phyloP scores from a whole-genome alignment of 2,113 vertebrate species.

The Sapajus apella region DNA sequence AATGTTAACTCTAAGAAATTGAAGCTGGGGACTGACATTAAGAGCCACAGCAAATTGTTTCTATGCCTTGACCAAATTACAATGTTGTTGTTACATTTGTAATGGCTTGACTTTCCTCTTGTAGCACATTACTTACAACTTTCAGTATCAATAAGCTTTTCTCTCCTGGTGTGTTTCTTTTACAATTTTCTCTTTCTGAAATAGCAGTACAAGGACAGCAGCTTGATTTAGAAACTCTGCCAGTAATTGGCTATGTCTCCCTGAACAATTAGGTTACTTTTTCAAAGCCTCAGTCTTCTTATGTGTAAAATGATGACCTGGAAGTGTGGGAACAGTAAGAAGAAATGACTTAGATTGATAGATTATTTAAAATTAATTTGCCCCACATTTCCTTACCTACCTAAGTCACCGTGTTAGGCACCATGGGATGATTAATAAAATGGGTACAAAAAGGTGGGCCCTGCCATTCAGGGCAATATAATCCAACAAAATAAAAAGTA shows the following conservation, averaged over 20 bases:
- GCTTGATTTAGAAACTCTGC: constrained; percentile 46
- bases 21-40: background rate
- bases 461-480: background rate
- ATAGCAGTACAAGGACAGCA: constrained; percentile 42
- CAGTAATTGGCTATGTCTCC: constrained; percentile 24
- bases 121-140: constrained; percentile 59
- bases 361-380: constrained; percentile 8
- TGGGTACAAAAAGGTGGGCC: background rate
- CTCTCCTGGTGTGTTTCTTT: constrained; percentile 50
- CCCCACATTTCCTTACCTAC: background rate
- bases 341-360: background rate
- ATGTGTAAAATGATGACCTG: background rate
- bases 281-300: constrained; percentile 25
- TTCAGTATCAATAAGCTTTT: constrained; percentile 66
- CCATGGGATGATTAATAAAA: background rate
- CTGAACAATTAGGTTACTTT: constrained; percentile 48
- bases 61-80: constrained; percentile 48
- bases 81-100: constrained; percentile 56
- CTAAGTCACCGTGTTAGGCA: background rate
- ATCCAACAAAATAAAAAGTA: background rate
- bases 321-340: background rate
- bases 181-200: constrained; percentile 59
- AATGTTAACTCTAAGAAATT: constrained; percentile 48
- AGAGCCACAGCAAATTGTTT: background rate
- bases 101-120: constrained; percentile 56